Evolutionary conservation across 2,888 invertebrate species (phyloP), one percentile per base, ranked within the genome.

Genomic region (Polietes domitor): DNA sequence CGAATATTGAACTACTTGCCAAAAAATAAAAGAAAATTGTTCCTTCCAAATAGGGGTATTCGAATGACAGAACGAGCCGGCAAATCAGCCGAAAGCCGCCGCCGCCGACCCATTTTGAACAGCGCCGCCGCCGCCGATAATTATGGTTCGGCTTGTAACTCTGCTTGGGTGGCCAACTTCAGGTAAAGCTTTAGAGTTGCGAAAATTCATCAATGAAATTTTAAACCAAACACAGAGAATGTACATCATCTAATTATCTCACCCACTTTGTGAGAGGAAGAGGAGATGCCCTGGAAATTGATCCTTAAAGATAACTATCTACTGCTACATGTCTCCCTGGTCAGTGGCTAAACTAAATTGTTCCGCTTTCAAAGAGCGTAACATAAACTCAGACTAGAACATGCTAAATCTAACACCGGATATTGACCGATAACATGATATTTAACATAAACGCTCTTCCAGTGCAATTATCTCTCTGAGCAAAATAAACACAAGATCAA

Each of bases 381-480:
- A 24, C 58, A n/a, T 28, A 1, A 15, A 58, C 24, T 3, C 37
- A 5, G 58, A 37, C 32, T 37, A 63, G 37, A 9, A 63, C 63
- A 63, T 63, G 63, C 7, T 32, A 63, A 28, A 63, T 32, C 17
- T 63, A 63, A 63, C 63, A 63, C 63, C 63, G 63, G 63, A 63
- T 63, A 63, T 63, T 28, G 32, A 17, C 37, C n/a, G 24, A 17
- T 17, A 17, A 19, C 63, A 63, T 63, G 63, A 63, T 32, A 63
- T 63, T 37, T 63, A 37, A 63, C 63, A 37, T 19, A 63, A 63
- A 63, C 24, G n/a, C 19, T 2, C n/a, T 28, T 61, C 2, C 17
- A 7, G 37, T 10, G 37, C 26, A 61, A 61, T 61, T 28, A 61
- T n/a, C 58, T 28, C 28, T 61, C 28, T 24, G 1, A 12, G n/a